Base-by-base conservation (phyloP, 1,140 invertebrate genomes). In the Ips typographus region DNA sequence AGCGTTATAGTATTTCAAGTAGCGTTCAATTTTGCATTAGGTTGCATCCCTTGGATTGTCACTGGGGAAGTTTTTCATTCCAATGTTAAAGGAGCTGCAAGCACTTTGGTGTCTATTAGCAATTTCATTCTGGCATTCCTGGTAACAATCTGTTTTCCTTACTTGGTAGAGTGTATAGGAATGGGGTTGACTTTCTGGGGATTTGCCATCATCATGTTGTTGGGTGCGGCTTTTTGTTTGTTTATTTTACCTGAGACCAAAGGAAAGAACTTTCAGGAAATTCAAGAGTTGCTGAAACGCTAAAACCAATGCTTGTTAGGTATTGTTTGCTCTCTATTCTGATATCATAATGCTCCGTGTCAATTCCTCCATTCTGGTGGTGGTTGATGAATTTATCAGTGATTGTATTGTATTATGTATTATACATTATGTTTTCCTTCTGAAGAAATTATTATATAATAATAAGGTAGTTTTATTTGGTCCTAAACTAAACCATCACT, bases 51-150 rank as follows among this genome's bases (percentile, higher is more conserved):
- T 0, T 94, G 92, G 91, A 85, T 92, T 1, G 85, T 95, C 42
- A 89, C 93, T 84, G 89, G 88, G 1, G 91, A 95, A 80, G 85
- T 94, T 72, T 91, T 94, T 72, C 87, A 93, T 1, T 83, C 88
- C 0, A 87, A 89, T 71, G 87, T 92, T 1, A 90, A 92, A 77
- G 87, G 89, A 0, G 79, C 86, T 2, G 91, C 91, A 1, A 88
- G 89, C 1, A 86, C 90, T 0, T 82, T 94, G 3, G 88, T 89
- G 0, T 87, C 91, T 1, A 86, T 86, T 55, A 83, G 87, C 59
- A 93, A 90, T 74, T 95, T 92, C 92, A 75, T 84, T 1, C 78
- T 91, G 51, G 88, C 87, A 1, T 95, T 95, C 78, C 65, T 94
- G 37, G 84, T 94, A 6, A 93, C 92, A 1, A 88, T 89, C 71